Percentiles rank a stretch among this genome's conserved stretches.
phyloP scores from a whole-genome alignment of 1,140 invertebrate genomes.

The Dryas iulia region DNA sequence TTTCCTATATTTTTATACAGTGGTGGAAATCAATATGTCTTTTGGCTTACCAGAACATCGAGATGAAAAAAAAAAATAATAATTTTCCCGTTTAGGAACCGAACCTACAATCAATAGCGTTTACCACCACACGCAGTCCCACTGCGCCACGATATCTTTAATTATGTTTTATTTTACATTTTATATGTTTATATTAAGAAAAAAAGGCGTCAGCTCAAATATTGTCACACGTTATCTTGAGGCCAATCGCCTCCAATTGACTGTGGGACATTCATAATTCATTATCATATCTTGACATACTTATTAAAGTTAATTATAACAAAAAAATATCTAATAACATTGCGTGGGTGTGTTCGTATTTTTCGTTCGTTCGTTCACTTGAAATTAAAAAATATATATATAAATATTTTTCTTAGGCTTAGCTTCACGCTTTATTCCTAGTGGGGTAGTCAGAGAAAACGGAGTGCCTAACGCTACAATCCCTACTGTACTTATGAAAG shows the following conservation, averaged over 20 bases:
- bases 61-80: too few species aligned
- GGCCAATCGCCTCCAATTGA: background rate
- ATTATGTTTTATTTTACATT: too few species aligned
- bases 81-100: background rate
- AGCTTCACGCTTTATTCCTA: too few species aligned
- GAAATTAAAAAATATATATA: too few species aligned
- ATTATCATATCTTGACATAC: background rate
- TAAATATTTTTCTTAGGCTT: too few species aligned
- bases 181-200: background rate
- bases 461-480: too few species aligned
- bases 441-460: too few species aligned
- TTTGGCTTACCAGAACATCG: too few species aligned
- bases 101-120: background rate
- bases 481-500: too few species aligned
- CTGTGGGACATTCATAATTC: background rate
- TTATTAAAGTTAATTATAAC: slow-evolving; percentile 1
- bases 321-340: background rate
- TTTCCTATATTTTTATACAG: too few species aligned
- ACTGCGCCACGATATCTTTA: background rate
- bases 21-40: too few species aligned
- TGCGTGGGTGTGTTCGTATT: background rate
- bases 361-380: too few species aligned
- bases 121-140: background rate
- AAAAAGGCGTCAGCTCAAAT: background rate
- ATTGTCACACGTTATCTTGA: background rate